Base-by-base conservation (phyloP, 1,140 invertebrate species). In the Magallana ariakensis region DNA sequence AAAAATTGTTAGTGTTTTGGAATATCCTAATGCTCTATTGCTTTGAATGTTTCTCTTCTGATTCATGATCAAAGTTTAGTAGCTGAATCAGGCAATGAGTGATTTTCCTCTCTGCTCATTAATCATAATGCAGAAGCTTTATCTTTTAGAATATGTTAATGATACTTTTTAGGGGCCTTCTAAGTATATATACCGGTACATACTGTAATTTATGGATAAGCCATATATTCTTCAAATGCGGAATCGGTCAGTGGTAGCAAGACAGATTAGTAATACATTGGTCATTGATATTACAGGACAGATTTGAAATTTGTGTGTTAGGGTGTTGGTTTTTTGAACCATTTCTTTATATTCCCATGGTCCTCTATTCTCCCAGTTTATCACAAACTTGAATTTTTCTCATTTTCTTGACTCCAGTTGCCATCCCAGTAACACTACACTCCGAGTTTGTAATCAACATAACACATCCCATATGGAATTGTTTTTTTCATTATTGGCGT, bases 401-500 rank as follows among this genome's bases (percentile, higher is more conserved):
- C 33, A 13, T 75, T 26, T 26, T 9, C 9, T 13, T 15, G 81
- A 83, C 16, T 58, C 81, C 13, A 53, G 33, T 54, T 4, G 22
- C 15, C 4, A 26, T 83, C 54, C 54, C 53, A 56, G 16, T 83
- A 33, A 55, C 22, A n/a, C 81, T 56, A 55, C n/a, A 26, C 55
- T 54, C 22, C 3, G 33, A 26, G 19, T 83, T 57, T 16, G 53
- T 83, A 55, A 22, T 58, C 54, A 83, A 57, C 54, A 53, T 26
- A 83, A 55, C 81, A 55, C 81, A 11, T 83, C 56, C 53, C 81
- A 83, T 11, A 19, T 83, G 15, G 56, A 55, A 54, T 55, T 83
- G 66, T 75, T 75, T 75, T 70, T 75, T 75, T 75, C 66, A 75
- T 75, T 26, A 75, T 75, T 75, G 66, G 66, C 26, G 33, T 75